Evolutionary conservation across 2,888 invertebrate species (phyloP).

Genomic region (Nomada fabriciana): DNA sequence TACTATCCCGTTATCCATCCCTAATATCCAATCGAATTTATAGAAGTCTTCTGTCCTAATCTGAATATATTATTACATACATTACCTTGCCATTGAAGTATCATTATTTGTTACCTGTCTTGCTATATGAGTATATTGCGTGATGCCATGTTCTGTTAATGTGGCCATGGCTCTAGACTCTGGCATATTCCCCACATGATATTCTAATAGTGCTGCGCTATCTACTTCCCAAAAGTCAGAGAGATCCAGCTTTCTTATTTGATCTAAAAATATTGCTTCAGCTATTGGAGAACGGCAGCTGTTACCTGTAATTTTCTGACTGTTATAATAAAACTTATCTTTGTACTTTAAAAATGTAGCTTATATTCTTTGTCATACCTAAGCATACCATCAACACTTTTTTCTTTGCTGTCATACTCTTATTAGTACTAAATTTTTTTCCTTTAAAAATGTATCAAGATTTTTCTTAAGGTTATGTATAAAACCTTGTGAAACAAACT

Average conservation of each 20-base stretch:
- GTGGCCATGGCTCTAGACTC: constrained; percentile 90
- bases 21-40: constrained; percentile 95
- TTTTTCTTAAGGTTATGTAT: constrained; percentile 34
- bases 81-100: constrained; percentile 1
- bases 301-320: constrained; percentile 64
- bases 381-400: constrained; percentile 78
- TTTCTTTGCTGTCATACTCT: constrained; percentile 68
- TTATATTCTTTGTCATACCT: constrained; percentile 63
- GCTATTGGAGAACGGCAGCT: constrained; percentile 95
- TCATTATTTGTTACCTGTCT: constrained; percentile 87
- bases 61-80: constrained; percentile 83
- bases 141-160: constrained; percentile 89
- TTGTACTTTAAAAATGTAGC: neutral
- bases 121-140: constrained; percentile 89
- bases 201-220: constrained; percentile 94
- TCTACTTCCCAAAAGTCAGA: constrained; percentile 91
- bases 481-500: constrained; percentile 2
- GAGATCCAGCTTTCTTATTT: constrained; percentile 88
- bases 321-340: constrained; percentile 26
- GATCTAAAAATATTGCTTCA: constrained; percentile 94
- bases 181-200: constrained; percentile 93
- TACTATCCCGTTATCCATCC: constrained; percentile 97
- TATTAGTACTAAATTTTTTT: neutral
- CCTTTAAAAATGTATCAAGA: too few species aligned
- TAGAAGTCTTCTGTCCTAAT: constrained; percentile 90